phyloP scores from a whole-genome alignment of 2,888 invertebrate genomes.

The Clivina fossor region DNA sequence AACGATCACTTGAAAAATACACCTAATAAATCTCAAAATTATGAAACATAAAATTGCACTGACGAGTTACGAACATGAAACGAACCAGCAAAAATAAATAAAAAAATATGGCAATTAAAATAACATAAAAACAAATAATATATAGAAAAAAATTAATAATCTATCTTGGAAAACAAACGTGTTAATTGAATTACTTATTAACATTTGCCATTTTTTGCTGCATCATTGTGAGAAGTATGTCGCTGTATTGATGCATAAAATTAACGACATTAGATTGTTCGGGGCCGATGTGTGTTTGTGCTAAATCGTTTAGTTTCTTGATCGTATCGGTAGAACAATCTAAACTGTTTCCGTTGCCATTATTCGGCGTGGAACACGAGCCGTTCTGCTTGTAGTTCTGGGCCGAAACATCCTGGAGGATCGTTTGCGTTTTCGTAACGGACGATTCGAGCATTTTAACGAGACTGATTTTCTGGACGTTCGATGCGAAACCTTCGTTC shows the following conservation, averaged over 20 bases:
- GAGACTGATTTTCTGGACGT: constrained; percentile 53
- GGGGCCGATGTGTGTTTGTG: constrained; percentile 48
- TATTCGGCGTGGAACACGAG: constrained; percentile 31
- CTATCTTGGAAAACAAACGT: not conserved
- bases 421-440: constrained; percentile 61
- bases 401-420: constrained; percentile 56
- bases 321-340: constrained; percentile 57
- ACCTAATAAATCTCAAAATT: too few relatives aligned
- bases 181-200: constrained; percentile 38
- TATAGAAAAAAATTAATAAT: not conserved
- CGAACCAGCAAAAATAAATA: too few relatives aligned
- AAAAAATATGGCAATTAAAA: too few relatives aligned
- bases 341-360: constrained; percentile 48
- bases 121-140: too few relatives aligned
- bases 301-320: constrained; percentile 55
- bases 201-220: constrained; percentile 59
- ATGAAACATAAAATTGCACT: too few relatives aligned
- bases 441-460: constrained; percentile 61
- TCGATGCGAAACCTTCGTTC: constrained; percentile 39
- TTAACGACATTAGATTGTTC: constrained; percentile 58
- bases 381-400: constrained; percentile 48
- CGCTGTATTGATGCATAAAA: constrained; percentile 65
- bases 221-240: constrained; percentile 61
- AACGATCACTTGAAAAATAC: too few relatives aligned
- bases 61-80: too few relatives aligned